phyloP scores from a whole-genome alignment of 2,888 invertebrate genomes.

The Barypeithes pellucidus region DNA sequence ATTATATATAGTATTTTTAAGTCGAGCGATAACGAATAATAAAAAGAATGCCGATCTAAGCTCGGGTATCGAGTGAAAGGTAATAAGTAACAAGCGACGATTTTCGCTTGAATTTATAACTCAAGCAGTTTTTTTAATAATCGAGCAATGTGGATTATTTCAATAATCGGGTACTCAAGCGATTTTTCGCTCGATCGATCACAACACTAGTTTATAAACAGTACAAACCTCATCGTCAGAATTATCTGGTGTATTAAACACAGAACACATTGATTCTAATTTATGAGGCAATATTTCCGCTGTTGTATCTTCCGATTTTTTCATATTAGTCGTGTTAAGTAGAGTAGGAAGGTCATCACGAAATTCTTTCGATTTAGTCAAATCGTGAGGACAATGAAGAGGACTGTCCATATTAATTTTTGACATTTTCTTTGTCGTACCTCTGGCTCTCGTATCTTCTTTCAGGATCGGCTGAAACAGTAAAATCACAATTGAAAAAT shows the following conservation, averaged over 20 bases:
- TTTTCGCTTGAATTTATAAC: too few species aligned
- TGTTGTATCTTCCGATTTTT: slow-evolving; percentile 33
- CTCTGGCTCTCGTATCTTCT: slow-evolving; percentile 68
- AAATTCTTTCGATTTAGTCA: slow-evolving; percentile 72
- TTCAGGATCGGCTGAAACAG: slow-evolving; percentile 71
- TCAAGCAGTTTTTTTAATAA: too few species aligned
- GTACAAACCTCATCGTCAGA: slow-evolving; percentile 27
- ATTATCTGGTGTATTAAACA: slow-evolving; percentile 58
- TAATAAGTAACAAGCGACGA: too few species aligned
- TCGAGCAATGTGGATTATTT: too few species aligned
- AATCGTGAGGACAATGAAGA: slow-evolving; percentile 77
- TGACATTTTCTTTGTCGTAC: slow-evolving; percentile 63
- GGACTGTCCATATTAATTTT: slow-evolving; percentile 73
- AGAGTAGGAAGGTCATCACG: slow-evolving; percentile 75
- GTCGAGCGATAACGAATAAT: too few species aligned
- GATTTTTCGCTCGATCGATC: too few species aligned
- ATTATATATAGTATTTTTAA: too few species aligned
- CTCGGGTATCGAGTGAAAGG: too few species aligned
- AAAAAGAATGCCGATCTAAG: too few species aligned
- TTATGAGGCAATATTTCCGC: slow-evolving; percentile 57
- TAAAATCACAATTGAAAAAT: too few species aligned
- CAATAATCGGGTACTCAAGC: too few species aligned
- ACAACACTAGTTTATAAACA: too few species aligned
- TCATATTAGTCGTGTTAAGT: slow-evolving; percentile 1
- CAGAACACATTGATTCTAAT: slow-evolving; percentile 58